Evolutionary conservation across 2,797 vertebrate genomes (phyloP).

Genomic region (Tragelaphus eurycerus): DNA sequence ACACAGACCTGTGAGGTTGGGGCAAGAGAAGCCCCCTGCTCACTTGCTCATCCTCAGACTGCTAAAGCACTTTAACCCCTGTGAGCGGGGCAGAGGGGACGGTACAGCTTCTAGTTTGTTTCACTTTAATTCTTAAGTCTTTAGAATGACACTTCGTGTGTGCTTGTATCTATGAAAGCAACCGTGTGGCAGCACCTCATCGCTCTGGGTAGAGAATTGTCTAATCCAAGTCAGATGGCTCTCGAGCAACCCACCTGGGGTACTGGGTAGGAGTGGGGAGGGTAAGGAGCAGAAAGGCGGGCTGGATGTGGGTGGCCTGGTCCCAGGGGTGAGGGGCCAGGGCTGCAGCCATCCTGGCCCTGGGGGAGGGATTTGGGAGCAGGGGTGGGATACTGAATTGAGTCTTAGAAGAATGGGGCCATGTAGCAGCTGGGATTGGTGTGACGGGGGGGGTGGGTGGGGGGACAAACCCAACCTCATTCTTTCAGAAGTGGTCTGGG

Average conservation of each 20-base stretch:
- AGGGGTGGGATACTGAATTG: neutral
- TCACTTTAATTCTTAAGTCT: neutral
- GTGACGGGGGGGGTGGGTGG: neutral
- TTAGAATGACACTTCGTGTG: neutral
- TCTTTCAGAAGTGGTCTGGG: neutral
- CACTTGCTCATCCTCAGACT: constrained; percentile 65
- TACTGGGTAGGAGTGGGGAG: neutral
- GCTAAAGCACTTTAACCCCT: constrained; percentile 60
- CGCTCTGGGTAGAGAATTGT: neutral
- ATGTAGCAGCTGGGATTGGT: neutral
- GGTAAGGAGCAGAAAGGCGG: neutral
- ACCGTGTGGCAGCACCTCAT: neutral
- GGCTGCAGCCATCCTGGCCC: neutral
- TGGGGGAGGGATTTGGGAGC: neutral
- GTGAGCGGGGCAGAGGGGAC: constrained; percentile 12
- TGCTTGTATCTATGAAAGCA: neutral
- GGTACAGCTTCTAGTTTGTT: constrained; percentile 50
- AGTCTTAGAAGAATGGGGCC: neutral
- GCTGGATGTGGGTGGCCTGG: neutral
- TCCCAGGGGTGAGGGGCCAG: neutral
- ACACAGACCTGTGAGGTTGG: neutral
- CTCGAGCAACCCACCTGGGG: neutral
- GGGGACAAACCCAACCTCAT: neutral
- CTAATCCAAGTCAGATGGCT: neutral
- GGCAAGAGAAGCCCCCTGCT: constrained; percentile 59